phyloP scores from a whole-genome alignment of 2,888 invertebrate genomes.

The Ophioninae sp. region DNA sequence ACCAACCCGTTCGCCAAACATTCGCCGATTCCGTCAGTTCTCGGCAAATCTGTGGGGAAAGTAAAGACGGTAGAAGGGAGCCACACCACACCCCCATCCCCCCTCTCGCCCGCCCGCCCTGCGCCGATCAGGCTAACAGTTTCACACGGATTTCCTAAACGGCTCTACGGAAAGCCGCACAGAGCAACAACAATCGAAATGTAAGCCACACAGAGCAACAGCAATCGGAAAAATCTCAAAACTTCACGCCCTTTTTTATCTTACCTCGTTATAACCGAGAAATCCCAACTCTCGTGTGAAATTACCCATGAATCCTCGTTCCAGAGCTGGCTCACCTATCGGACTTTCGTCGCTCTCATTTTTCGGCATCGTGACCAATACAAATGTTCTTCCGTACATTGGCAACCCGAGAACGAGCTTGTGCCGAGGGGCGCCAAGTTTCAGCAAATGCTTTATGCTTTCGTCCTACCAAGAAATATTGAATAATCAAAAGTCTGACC shows the following conservation, averaged over 20 bases:
- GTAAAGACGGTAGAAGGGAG: conserved; percentile 3
- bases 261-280: conserved; percentile 93
- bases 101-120: no score
- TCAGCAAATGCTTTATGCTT: conserved; percentile 88
- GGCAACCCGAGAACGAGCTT: conserved; percentile 93
- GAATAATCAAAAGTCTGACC: not conserved
- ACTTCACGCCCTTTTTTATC: conserved; percentile 20
- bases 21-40: conserved; percentile 64
- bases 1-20: conserved; percentile 87
- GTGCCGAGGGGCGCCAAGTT: conserved; percentile 87
- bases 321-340: conserved; percentile 83
- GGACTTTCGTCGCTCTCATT: conserved; percentile 71
- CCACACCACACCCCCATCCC: no score
- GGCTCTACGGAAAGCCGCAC: no score
- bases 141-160: no score
- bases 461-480: conserved; percentile 83
- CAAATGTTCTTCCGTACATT: conserved; percentile 91
- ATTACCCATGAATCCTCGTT: conserved; percentile 88
- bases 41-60: conserved; percentile 72
- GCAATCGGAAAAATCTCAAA: not conserved
- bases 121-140: no score
- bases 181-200: no score
- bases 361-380: conserved; percentile 77
- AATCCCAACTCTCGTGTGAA: conserved; percentile 91
- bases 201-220: no score